Evolutionary conservation across 1,140 invertebrate genomes (phyloP), one percentile per base, ranked within the genome.

Genomic region (Rhagoletis zephyria): DNA sequence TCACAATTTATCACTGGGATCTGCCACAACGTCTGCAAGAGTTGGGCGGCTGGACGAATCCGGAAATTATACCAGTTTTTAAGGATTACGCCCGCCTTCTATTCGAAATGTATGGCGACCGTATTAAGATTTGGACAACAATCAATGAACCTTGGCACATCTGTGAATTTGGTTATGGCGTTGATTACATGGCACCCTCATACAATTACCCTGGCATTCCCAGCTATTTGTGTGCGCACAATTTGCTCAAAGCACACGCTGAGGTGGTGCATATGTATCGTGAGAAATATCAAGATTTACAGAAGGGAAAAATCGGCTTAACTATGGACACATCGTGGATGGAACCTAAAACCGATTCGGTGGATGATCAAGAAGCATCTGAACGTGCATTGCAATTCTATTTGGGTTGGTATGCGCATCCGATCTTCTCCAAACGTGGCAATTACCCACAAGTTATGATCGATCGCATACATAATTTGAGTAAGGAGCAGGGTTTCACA

Each of bases 1-100:
- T 96, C 0, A 96, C 95, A 0, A 94, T 96, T 45, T 96, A 96
- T 89, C 95, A 96, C 88, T 96, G 95, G 95, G 96, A 96, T 87
- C 90, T 96, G 65, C 96, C 95, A 0, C 94, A 95, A 88, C 92
- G 92, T 19, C 89, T 96, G 4, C 95, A 96, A 90, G 94, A 95
- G 67, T 89, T 95, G 16, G 95, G 95, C 4, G 95, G 95, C 2
- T 95, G 95, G 95, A 91, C 94, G 3, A 96, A 96, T 90, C 94
- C 94, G 2, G 88, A 94, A 51, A 94, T 96, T 70, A 93, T 94
- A 16, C 94, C 95, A 0, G 93, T 94, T 89, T 96, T 95, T 89
- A 93, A 91, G n/a, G 94, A 95, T 89, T 96, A 95, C 89, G 95
- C 95, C 0, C 93, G 93, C 45, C 85, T 95, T 9, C 90, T 95